Evolutionary conservation across 1,140 invertebrate species (phyloP), one percentile per base, ranked within the genome.

Genomic region (Rhizoglyphus robini): DNA sequence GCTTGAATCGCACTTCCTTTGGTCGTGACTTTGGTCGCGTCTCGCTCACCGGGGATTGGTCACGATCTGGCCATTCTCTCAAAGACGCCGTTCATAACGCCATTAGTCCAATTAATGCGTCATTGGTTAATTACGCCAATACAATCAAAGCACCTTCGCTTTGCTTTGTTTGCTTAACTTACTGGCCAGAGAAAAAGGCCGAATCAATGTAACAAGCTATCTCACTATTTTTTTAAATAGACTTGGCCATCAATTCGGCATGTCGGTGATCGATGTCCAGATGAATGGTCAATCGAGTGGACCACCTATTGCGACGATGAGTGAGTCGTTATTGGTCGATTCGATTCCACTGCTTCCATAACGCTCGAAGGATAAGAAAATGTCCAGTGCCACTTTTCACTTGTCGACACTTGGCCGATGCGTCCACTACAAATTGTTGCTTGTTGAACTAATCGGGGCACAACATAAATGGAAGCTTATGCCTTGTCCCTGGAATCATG

Each of bases 271-370:
- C 36, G 18, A 41, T 41, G 36, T 41, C 8, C 8, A 41, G 36
- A 41, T 41, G 36, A 18, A 41, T 41, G 36, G 36, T 11, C 36
- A 41, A 41, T 41, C 36, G 36, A 41, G 20, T 54, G 5, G 51
- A 54, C 51, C 51, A 54, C 51, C 51, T 54, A 54, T 54, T 54
- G 51, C 20, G 51, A 23, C 51, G 51, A 54, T 54, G 51, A 54
- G 51, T 54, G 51, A 54, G 20, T 20, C 51, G 20, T 54, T 54
- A 54, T 54, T 54, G 51, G 23, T 54, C 51, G 51, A 32, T 54
- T 54, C 31, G 51, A 54, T 54, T 54, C 5, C 36, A 41, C 18
- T 41, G 8, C 8, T 18, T 41, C 8, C 18, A 11, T 8, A 18
- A 8, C 18, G 36, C 18, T 18, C 36, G 18, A 41, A 11, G 36